Evolutionary conservation across 53 echinoderm and acorn worm genomes (phyloP).

Genomic region (Paracentrotus lividus): DNA sequence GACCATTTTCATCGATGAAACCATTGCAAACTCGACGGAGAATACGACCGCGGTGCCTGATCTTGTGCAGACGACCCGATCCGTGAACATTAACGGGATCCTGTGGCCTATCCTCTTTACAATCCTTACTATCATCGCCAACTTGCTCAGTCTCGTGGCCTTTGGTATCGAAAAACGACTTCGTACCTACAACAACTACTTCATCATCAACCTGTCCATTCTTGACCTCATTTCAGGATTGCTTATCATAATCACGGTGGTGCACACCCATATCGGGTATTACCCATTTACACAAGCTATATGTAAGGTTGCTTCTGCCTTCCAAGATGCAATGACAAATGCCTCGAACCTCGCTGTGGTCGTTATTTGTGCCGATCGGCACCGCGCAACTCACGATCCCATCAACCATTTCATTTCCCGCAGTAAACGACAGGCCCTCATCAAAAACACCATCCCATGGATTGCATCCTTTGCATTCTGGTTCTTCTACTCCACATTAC

Average conservation of each 20-base stretch:
- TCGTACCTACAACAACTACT: conserved; percentile 67
- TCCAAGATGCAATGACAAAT: not conserved
- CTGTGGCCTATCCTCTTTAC: conserved; percentile 28
- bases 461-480: conserved; percentile 9
- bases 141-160: conserved; percentile 40
- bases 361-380: conserved; percentile 56
- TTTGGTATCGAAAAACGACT: conserved; percentile 51
- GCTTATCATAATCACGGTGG: not conserved
- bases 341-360: conserved; percentile 51
- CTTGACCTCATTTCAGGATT: conserved; percentile 34
- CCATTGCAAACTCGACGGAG: not conserved
- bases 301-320: not conserved
- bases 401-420: conserved; percentile 65
- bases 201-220: conserved; percentile 58
- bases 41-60: not conserved
- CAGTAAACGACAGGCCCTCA: conserved; percentile 47
- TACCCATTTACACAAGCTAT: conserved; percentile 14
- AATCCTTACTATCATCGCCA: not conserved
- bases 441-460: not conserved
- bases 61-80: not conserved
- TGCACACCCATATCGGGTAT: conserved; percentile 56
- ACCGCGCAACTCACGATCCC: conserved; percentile 59
- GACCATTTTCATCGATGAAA: not conserved
- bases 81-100: not conserved
- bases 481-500: conserved; percentile 9